Evolutionary conservation across 2,888 invertebrate genomes (phyloP).

Genomic region (Eristalinus aeneus): DNA sequence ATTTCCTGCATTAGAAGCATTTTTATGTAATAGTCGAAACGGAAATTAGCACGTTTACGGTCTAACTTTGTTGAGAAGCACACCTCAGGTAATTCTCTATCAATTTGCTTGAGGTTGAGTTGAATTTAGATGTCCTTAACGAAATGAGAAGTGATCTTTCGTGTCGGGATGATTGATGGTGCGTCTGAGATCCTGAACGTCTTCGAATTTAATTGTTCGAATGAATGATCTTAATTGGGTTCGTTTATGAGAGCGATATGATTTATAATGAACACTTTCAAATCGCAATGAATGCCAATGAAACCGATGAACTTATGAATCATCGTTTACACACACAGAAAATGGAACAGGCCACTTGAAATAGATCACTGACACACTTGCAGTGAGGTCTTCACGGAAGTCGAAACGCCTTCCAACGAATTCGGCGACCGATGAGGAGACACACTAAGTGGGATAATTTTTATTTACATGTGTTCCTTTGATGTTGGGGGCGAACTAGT

Average conservation of each 20-base stretch:
- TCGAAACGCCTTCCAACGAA: neutral
- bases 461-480: neutral
- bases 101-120: slow-evolving; percentile 18
- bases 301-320: slow-evolving; percentile 23
- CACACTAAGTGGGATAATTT: neutral
- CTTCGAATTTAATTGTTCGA: neutral
- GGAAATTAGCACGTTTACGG: slow-evolving; percentile 30
- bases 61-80: slow-evolving; percentile 13
- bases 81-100: slow-evolving; percentile 13
- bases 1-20: slow-evolving; percentile 55
- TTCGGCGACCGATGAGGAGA: neutral
- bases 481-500: too few relatives aligned
- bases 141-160: slow-evolving; percentile 43
- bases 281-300: slow-evolving; percentile 20
- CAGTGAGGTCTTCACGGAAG: slow-evolving; percentile 24
- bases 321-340: slow-evolving; percentile 8
- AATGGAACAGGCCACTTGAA: slow-evolving; percentile 22
- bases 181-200: neutral
- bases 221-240: neutral
- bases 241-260: slow-evolving; percentile 2
- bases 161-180: neutral
- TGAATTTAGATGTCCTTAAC: slow-evolving; percentile 13
- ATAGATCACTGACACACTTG: slow-evolving; percentile 36
- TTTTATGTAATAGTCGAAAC: slow-evolving; percentile 51
- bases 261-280: slow-evolving; percentile 6